These are phyloP conservation scores for Calosoma granatense DNA, from an alignment of 1,140 invertebrate species.

Conservation along the genomic window DNA sequence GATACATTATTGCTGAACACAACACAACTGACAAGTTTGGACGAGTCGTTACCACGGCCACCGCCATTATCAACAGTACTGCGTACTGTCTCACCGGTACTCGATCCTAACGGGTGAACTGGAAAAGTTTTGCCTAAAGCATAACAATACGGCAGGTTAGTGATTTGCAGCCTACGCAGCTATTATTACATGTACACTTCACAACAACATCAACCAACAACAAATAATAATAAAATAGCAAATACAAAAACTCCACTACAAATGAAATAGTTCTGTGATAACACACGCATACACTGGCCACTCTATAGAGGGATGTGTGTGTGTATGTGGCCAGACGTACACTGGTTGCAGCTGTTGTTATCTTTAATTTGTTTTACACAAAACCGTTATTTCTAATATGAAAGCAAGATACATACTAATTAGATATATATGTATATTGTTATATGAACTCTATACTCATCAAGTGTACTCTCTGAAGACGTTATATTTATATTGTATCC, in stretches of 20 bases:
- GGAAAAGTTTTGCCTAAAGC: background rate
- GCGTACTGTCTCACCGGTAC: slow-evolving; percentile 19
- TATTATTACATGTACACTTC: too few relatives aligned
- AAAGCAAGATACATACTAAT: too few relatives aligned
- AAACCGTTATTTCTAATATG: too few relatives aligned
- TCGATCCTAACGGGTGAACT: slow-evolving; percentile 27
- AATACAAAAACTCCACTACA: background rate
- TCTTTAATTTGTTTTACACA: too few relatives aligned
- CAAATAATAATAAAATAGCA: background rate
- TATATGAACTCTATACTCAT: too few relatives aligned
- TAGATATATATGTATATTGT: too few relatives aligned
- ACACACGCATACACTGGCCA: background rate
- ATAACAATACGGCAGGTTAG: background rate
- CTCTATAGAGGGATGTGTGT: too few relatives aligned
- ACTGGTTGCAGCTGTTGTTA: too few relatives aligned
- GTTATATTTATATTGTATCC: too few relatives aligned
- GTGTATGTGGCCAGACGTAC: too few relatives aligned
- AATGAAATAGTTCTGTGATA: background rate
- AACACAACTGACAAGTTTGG: slow-evolving; percentile 22
- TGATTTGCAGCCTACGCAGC: background rate
- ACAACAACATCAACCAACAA: background rate
- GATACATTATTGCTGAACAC: slow-evolving; percentile 18
- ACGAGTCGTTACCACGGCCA: slow-evolving; percentile 17
- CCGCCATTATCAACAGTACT: slow-evolving; percentile 14
- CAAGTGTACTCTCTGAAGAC: too few relatives aligned